Conservation (phyloP, 2,797 vertebrate species). For the Clarias platycephalus region DNA sequence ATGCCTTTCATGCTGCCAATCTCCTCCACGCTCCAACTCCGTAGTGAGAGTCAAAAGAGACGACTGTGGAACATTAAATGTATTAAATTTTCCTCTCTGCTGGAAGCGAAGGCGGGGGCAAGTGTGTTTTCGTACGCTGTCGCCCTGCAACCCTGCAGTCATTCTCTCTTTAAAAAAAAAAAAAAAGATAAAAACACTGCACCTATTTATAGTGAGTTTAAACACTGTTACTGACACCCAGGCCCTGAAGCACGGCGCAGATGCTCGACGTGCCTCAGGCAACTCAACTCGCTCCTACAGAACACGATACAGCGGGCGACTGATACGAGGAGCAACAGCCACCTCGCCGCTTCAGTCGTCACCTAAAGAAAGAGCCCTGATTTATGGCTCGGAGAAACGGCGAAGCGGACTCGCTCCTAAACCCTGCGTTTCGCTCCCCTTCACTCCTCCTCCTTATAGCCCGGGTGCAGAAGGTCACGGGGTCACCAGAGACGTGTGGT, state of each 20-base stretch:
- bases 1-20: constrained; percentile 32
- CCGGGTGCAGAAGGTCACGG: constrained; percentile 8
- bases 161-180: constrained; percentile 1
- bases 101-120: constrained; percentile 16
- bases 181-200: neutral
- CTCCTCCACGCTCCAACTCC: constrained; percentile 20
- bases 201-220: constrained; percentile 46
- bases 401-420: constrained; percentile 1
- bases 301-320: constrained; percentile 33
- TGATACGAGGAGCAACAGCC: constrained; percentile 26
- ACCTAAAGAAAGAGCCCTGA: constrained; percentile 29
- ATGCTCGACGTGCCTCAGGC: constrained; percentile 33
- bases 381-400: constrained; percentile 19
- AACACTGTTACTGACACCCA: constrained; percentile 45
- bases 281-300: constrained; percentile 32
- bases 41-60: constrained; percentile 9
- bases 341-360: constrained; percentile 18
- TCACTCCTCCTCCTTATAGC: constrained; percentile 10
- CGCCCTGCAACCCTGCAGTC: constrained; percentile 7
- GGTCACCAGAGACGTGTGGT: neutral
- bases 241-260: constrained; percentile 24
- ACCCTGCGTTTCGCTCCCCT: neutral
- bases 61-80: neutral
- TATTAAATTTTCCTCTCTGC: constrained; percentile 21
- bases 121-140: neutral